Evolutionary conservation across 2,797 vertebrate species (phyloP), one percentile per base, ranked within the genome.

Genomic region (Hydrolagus colliei): DNA sequence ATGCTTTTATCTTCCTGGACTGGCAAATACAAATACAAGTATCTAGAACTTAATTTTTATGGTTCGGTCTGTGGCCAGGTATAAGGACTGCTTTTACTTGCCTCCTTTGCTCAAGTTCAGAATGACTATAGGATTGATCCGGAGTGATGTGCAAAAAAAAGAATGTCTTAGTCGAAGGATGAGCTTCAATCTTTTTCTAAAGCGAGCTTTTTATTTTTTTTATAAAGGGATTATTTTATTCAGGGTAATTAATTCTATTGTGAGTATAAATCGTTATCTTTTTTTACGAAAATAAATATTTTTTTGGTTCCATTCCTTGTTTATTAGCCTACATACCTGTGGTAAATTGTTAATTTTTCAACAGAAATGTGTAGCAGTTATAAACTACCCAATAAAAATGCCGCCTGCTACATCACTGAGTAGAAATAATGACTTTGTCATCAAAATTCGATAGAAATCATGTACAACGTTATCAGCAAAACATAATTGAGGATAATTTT

Each of bases 191-290:
- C 93, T 93, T 93, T 94, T 93, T 93, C 91, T 93, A 84, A 92
- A 93, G 93, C 92, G 93, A 94, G 92, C 91, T 94, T 94, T 92
- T 94, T 92, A 94, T 94, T 94, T 91, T 92, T 95, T 88, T 95
- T 95, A 95, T 95, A 95, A 93, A 93, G 93, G 94, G 92, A 91
- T 91, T 95, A 94, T 94, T 95, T 95, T 95, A 94, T 95, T 95
- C 93, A 94, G 92, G 91, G 90, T 93, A 92, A 84, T 71, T 84
- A 95, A 94, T 93, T 92, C 92, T 93, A 94, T 94, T 94, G 92
- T 93, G 92, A 92, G 93, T 92, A 94, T 93, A 94, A 94, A 94
- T 91, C 89, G 92, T 92, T 95, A 94, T 94, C 93, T 93, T 94
- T 95, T 95, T 95, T 94, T 95, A 95, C 94, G 91, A 91, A 93